Evolutionary conservation across 1,140 invertebrate species (phyloP), one percentile per base, ranked within the genome.

Genomic region (Panagrolaimus sp.): DNA sequence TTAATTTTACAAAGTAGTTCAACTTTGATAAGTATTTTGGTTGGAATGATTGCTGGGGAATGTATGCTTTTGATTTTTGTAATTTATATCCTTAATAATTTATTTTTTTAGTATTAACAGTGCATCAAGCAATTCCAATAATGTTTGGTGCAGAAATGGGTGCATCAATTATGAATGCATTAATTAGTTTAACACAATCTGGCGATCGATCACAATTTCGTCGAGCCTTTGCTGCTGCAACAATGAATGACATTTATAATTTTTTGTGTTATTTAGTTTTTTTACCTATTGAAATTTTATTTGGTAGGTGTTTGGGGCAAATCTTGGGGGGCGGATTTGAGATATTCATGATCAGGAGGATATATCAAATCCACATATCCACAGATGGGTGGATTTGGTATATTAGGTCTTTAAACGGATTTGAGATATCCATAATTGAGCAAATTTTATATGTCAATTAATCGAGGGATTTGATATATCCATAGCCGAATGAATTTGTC

Each of bases 81-180:
- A 38, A 38, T 38, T 38, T 4, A 38, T 38, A 4, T 38, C 7
- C 7, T 38, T 4, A 38, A 38, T 7, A 5, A 58, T 21, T 58
- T 0, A 8, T 24, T 12, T n/a, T 64, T 69, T 66, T 32, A 69
- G 87, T 88, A 67, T 70, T 88, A 32, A 74, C 80, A 0, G 87
- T 88, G 0, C 67, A 77, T 6, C 75, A 83, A 14, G 87, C 87
- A 6, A 87, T 88, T 44, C 87, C 87, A 3, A 87, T 88, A 66
- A 83, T 88, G 17, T 88, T 88, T 86, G 88, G 88, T 0, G 84
- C 88, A 38, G 88, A 88, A 77, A 87, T 88, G 52, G 88, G 88
- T 32, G 88, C 88, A 0, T 87, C 87, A 0, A 84, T 88, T 6
- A 88, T 88, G 65, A 88, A 88, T 72, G 88, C 87, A 0, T 84